Base-by-base conservation (phyloP, 2,113 vertebrate species). In the Triplophysa tibetana region DNA sequence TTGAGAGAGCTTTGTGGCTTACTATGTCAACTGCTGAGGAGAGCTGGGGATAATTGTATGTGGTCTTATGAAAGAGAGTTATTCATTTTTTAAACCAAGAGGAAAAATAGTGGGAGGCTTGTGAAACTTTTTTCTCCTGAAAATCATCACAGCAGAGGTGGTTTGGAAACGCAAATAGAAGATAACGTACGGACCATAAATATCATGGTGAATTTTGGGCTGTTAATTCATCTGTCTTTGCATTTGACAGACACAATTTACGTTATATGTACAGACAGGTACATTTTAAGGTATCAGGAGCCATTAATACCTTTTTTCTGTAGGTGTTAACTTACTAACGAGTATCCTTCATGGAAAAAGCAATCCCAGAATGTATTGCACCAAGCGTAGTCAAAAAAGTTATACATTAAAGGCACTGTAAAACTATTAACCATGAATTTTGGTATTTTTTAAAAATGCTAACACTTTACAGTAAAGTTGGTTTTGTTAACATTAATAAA, bases 31-130 rank as follows among this genome's bases (percentile, higher is more conserved):
- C 85, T 83, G 89, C 70, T 86, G 58, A 68, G 87, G 85, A 87
- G 86, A 84, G 88, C 83, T 85, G 87, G 86, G 82, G 83, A 84
- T 75, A 76, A 82, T 87, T 76, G 83, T 89, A 85, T 60, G 76
- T 89, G 84, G 79, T 54, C 23, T 79, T 45, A 81, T 88, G 84
- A 89, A 93, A 92, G 79, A 41, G 60, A 77, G 89, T 91, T 83
- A 90, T 91, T 92, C 88, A 91, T 88, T 88, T 64, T 84, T 77
- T 85, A 89, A 84, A 90, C 85, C 87, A 91, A 90, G 90, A 88
- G 86, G 82, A 93, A 88, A 90, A 90, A 85, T 88, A 90, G 87
- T 88, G 84, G 88, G 85, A 87, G 90, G 80, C 72, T 86, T 38
- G 70, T 87, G 87, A 83, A 86, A 85, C 75, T 89, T 81, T 87